Evolutionary conservation across 1,140 invertebrate genomes (phyloP).

Genomic region (Drosophila repletoides): DNA sequence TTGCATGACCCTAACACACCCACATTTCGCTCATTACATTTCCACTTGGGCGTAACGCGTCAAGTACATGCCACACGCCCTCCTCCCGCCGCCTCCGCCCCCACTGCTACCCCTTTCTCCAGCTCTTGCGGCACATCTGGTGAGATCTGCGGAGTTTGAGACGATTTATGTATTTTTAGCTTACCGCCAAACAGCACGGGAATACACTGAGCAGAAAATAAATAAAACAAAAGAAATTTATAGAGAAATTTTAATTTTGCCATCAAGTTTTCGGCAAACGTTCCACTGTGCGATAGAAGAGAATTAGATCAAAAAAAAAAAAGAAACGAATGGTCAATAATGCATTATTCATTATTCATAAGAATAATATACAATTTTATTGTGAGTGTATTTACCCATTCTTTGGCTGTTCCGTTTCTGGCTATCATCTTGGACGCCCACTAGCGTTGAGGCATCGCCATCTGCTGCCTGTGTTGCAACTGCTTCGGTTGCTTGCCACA

Average conservation of each 20-base stretch:
- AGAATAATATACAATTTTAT: constrained; percentile 24
- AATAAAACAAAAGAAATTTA: too few relatives aligned
- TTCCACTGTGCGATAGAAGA: too few relatives aligned
- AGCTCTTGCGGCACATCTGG: constrained; percentile 21
- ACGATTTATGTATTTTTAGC: constrained; percentile 54
- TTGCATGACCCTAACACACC: constrained; percentile 30
- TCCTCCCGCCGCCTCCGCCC: not conserved
- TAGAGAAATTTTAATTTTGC: too few relatives aligned
- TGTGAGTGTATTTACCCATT: constrained; percentile 19
- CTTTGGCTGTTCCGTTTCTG: constrained; percentile 11
- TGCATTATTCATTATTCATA: too few relatives aligned
- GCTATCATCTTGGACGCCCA: constrained; percentile 60
- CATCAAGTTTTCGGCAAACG: too few relatives aligned
- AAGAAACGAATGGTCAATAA: too few relatives aligned
- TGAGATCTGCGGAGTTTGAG: constrained; percentile 21
- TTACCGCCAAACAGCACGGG: not conserved
- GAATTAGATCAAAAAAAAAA: too few relatives aligned
- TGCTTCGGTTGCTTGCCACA: constrained; percentile 49
- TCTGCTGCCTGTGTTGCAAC: constrained; percentile 42
- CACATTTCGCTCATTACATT: constrained; percentile 31
- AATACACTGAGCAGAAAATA: not conserved
- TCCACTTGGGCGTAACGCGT: constrained; percentile 18
- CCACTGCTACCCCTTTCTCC: not conserved
- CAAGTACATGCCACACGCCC: constrained; percentile 1
- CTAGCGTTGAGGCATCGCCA: constrained; percentile 43